A percentile compares a stretch with the other conserved stretches of the same genome.
Evolutionary conservation across 2,888 invertebrate species (phyloP).

Genomic region (Drosophila paramelanica): DNA sequence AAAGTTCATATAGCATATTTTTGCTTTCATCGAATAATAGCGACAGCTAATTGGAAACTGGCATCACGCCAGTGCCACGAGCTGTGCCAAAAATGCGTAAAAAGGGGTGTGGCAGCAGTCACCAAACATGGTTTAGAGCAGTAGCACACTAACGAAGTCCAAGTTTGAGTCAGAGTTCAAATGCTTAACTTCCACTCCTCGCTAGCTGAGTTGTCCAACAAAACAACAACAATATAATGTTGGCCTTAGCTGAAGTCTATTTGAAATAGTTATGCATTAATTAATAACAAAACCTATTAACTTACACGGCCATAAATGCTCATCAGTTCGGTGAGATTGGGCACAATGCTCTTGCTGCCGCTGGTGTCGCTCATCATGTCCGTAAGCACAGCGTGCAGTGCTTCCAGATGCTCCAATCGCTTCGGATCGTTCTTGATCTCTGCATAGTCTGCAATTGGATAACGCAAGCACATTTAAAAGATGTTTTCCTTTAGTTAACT

Average conservation of each 20-base stretch:
- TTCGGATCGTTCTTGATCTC: constrained; percentile 91
- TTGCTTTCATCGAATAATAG: background rate
- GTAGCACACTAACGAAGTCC: background rate
- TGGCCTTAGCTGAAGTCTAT: too few species aligned
- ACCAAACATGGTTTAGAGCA: background rate
- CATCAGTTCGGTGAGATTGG: constrained; percentile 91
- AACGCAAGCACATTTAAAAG: background rate
- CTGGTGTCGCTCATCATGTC: constrained; percentile 88
- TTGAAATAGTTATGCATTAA: too few species aligned
- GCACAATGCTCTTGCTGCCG: constrained; percentile 87
- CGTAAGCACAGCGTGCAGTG: constrained; percentile 89
- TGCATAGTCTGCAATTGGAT: constrained; percentile 88
- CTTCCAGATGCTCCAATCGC: constrained; percentile 92
- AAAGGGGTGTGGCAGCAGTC: background rate
- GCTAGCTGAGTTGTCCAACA: too few species aligned
- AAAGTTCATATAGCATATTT: too few species aligned
- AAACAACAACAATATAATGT: too few species aligned
- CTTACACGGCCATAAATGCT: constrained; percentile 94
- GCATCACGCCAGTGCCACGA: constrained; percentile 1
- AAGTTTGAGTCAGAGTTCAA: too few species aligned
- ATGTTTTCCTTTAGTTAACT: background rate
- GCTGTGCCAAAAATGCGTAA: background rate
- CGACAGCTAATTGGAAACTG: background rate
- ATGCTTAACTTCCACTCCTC: too few species aligned
- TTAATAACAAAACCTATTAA: background rate